These are phyloP conservation scores for Fabriciana adippe DNA, from an alignment of 2,888 invertebrate genomes.

Conservation along the genomic window DNA sequence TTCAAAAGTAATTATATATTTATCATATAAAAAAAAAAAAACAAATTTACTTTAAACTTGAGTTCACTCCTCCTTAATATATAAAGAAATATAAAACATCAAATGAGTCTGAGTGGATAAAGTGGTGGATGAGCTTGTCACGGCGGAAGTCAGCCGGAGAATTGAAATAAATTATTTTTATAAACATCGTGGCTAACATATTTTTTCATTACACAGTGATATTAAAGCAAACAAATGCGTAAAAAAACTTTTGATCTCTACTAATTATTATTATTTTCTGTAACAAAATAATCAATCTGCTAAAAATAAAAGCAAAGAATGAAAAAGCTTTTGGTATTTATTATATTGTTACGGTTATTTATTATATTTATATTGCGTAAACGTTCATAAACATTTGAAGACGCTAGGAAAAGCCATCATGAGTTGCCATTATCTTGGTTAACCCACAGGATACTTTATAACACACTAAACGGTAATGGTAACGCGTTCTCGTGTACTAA, in stretches of 20 bases:
- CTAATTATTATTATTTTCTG: neutral
- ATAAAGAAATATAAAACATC: constrained; percentile 6
- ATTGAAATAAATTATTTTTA: constrained; percentile 26
- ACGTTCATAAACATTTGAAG: too few relatives aligned
- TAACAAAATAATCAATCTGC: neutral
- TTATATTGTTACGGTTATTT: too few relatives aligned
- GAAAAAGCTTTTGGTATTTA: too few relatives aligned
- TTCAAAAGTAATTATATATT: neutral
- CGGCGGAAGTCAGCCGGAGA: constrained; percentile 13
- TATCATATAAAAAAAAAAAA: neutral
- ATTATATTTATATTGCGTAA: too few relatives aligned
- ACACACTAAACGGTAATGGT: too few relatives aligned
- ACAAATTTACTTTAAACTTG: neutral
- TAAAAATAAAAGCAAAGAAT: too few relatives aligned
- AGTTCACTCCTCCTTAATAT: neutral
- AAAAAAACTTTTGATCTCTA: neutral
- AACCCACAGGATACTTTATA: too few relatives aligned
- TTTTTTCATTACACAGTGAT: neutral
- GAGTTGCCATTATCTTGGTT: too few relatives aligned
- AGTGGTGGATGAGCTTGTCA: constrained; percentile 23
- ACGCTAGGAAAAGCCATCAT: too few relatives aligned
- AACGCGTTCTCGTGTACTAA: too few relatives aligned
- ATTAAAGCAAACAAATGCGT: neutral
- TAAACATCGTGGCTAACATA: constrained; percentile 4
- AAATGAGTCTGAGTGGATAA: constrained; percentile 16